Conservation (phyloP, 2,113 vertebrate species). For the Halichoerus grypus region DNA sequence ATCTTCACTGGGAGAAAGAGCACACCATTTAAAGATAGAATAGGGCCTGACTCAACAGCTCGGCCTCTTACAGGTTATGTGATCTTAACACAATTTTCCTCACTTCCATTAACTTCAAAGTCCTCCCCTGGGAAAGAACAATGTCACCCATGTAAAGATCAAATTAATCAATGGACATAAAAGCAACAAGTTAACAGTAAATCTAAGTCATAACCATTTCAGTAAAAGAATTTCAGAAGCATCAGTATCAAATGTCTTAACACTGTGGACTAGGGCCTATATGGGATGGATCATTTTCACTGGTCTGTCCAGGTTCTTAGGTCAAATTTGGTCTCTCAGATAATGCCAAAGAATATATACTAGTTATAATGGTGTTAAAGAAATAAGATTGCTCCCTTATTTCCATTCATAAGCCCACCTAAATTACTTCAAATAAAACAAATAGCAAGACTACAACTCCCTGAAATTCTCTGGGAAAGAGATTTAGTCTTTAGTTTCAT, state of each 20-base stretch:
- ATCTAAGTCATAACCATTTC: not conserved
- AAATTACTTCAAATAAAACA: slow-evolving; percentile 33
- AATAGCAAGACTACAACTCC: not conserved
- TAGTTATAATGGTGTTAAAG: not conserved
- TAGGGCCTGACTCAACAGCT: not conserved
- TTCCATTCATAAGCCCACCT: not conserved
- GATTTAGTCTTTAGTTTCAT: not conserved
- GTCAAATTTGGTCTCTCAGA: not conserved
- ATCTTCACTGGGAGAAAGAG: not conserved
- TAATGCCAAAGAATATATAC: not conserved
- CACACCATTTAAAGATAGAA: not conserved
- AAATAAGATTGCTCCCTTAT: not conserved
- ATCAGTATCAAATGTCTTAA: not conserved
- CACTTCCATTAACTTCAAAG: not conserved
- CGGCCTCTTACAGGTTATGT: not conserved
- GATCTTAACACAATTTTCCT: not conserved
- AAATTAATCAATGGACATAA: not conserved
- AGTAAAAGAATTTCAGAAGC: not conserved
- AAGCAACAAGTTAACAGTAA: not conserved
- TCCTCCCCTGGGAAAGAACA: not conserved
- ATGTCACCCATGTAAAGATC: not conserved
- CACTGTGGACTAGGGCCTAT: not conserved
- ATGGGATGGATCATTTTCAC: not conserved
- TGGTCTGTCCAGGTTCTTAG: not conserved
- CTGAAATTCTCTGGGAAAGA: not conserved